Evolutionary conservation across 2,888 invertebrate genomes (phyloP), one percentile per base, ranked within the genome.

Genomic region (Anaspis maculata): DNA sequence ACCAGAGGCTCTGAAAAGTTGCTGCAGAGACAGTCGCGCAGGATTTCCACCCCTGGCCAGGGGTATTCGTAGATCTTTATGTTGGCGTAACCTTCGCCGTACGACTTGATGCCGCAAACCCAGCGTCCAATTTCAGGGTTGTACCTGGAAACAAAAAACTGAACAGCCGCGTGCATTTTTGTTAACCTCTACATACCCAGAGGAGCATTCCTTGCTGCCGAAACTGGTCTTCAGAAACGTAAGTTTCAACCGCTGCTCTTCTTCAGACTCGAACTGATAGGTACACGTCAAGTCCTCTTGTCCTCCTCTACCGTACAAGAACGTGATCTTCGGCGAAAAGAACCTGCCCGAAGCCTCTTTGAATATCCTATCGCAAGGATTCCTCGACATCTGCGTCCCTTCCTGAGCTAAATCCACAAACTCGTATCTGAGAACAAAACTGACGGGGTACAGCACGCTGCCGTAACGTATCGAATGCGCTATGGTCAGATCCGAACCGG

Each of bases 251-350:
- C 79, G 68, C 58, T 83, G 81, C 34, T 79, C 74, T 31, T 73
- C 71, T 42, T 73, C 74, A 1, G 80, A 79, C 65, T 83, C 81
- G 57, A 86, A 86, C 56, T 81, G 75, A 53, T 85, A 74, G 41
- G 77, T 72, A 60, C 87, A 87, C 37, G 76, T 80, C 32, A 87
- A 64, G 57, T 85, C 81, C 55, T 77, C 74, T 12, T 82, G 75
- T 1, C 87, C 88, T 9, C 87, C 88, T 48, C 87, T 71, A 2
- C 87, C 87, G 55, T 81, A 88, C 55, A 84, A 77, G 65, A 88
- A 87, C 32, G 86, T 83, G 48, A 83, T 85, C 50, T 78, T 73
- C 4, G 86, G 85, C 15, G 85, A 84, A 56, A 77, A 74, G 59
- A 86, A 82, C 50, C 73, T 68, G 10, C 81, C 79, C 9, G 72